Percentiles rank a stretch among this genome's conserved stretches.
Evolutionary conservation across 2,888 invertebrate species (phyloP).

Genomic region (Eristalinus aeneus): DNA sequence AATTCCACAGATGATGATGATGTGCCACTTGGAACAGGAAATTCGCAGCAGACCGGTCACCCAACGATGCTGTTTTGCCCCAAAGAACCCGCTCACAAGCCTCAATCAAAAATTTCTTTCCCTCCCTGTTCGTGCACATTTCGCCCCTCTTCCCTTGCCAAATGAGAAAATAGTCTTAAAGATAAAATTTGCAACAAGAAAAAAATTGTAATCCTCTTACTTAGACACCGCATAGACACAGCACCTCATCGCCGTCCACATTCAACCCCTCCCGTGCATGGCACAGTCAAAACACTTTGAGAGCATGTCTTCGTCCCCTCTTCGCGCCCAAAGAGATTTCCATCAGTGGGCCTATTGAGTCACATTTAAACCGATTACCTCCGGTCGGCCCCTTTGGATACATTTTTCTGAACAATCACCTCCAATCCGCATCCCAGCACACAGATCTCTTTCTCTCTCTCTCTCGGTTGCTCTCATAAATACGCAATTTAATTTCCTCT

Average conservation of each 20-base stretch:
- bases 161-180: neutral
- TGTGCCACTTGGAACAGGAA: too few relatives aligned
- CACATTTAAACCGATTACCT: conserved; percentile 56
- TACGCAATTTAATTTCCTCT: conserved; percentile 50
- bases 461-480: conserved; percentile 7
- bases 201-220: conserved; percentile 41
- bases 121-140: too few relatives aligned
- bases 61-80: too few relatives aligned
- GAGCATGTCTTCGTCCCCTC: neutral
- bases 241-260: neutral
- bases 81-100: neutral
- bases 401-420: conserved; percentile 14
- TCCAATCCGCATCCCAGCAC: neutral
- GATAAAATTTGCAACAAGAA: conserved; percentile 18
- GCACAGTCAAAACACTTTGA: neutral
- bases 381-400: conserved; percentile 27
- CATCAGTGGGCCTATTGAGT: conserved; percentile 31
- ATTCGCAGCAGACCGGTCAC: too few relatives aligned
- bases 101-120: too few relatives aligned
- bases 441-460: neutral
- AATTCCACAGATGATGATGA: too few relatives aligned
- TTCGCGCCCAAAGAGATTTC: neutral
- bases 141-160: neutral
- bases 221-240: neutral
- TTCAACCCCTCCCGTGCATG: neutral